Evolutionary conservation across 2,113 vertebrate genomes (phyloP).

Genomic region (Eudyptes chrysolophus): DNA sequence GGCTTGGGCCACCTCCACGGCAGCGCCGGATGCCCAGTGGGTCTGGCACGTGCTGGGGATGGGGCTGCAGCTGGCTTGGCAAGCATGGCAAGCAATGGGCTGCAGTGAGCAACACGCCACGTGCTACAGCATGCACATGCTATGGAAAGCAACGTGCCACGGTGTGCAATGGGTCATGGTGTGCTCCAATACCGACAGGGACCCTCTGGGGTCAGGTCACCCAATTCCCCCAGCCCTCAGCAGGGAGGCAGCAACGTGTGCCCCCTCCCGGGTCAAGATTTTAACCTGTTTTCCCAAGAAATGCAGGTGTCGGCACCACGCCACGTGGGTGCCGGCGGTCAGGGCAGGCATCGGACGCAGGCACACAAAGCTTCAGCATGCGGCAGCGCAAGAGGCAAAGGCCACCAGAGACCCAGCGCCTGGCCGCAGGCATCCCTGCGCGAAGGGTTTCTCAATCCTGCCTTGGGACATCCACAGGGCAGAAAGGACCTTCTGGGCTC

Average conservation of each 20-base stretch:
- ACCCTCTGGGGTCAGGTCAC: not conserved
- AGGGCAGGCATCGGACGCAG: not conserved
- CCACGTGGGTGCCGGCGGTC: not conserved
- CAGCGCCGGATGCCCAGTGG: not conserved
- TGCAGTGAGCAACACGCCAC: not conserved
- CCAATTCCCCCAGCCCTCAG: not conserved
- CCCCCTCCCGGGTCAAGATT: not conserved
- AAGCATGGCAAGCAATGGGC: not conserved
- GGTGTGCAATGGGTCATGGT: rapidly evolving
- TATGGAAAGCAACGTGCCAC: rapidly evolving
- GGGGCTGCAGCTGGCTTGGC: not conserved
- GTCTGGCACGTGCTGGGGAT: rapidly evolving
- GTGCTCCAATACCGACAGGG: not conserved
- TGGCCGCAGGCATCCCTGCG: not conserved
- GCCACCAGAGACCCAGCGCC: not conserved
- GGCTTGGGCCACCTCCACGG: not conserved
- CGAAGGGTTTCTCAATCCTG: not conserved
- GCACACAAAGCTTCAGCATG: not conserved
- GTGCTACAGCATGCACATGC: not conserved
- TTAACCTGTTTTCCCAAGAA: not conserved
- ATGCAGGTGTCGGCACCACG: not conserved
- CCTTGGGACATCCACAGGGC: not conserved
- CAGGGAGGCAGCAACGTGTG: not conserved
- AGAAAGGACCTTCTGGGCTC: not conserved
- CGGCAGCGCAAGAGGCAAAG: not conserved